Conservation (phyloP, 2,797 vertebrate species). For the Fundulus diaphanus region DNA sequence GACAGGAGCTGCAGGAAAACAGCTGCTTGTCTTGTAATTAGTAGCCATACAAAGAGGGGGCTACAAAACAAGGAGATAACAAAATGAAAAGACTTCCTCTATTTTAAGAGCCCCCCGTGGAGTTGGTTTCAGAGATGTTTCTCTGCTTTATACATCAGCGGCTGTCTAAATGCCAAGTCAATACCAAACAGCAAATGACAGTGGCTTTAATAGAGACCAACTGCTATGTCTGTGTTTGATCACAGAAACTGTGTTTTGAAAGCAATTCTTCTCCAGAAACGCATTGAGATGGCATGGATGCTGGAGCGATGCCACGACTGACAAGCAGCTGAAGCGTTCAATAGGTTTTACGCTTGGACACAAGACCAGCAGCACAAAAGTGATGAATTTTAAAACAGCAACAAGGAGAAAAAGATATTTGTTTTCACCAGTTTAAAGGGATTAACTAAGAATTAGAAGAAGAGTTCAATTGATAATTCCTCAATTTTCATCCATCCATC, state of each 20-base stretch:
- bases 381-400: neutral
- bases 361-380: neutral
- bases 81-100: constrained; percentile 10
- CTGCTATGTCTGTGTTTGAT: neutral
- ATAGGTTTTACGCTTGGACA: neutral
- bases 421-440: neutral
- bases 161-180: constrained; percentile 1
- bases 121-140: constrained; percentile 12
- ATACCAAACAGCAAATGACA: constrained; percentile 12
- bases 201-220: constrained; percentile 10
- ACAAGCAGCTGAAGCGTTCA: neutral
- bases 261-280: neutral
- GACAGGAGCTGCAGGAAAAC: constrained; percentile 23
- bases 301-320: neutral
- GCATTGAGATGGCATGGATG: neutral
- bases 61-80: constrained; percentile 22
- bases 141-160: constrained; percentile 17
- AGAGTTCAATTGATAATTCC: no score
- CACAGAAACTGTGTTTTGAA: neutral
- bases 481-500: no score
- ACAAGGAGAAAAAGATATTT: neutral
- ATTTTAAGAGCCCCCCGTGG: constrained; percentile 5
- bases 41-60: constrained; percentile 23
- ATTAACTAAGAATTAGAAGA: neutral
- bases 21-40: constrained; percentile 46